A percentile compares a stretch with the other conserved stretches of the same genome.
These are phyloP conservation scores for Capitulum mitella DNA, from an alignment of 2,888 invertebrate genomes.

Conservation along the genomic window DNA sequence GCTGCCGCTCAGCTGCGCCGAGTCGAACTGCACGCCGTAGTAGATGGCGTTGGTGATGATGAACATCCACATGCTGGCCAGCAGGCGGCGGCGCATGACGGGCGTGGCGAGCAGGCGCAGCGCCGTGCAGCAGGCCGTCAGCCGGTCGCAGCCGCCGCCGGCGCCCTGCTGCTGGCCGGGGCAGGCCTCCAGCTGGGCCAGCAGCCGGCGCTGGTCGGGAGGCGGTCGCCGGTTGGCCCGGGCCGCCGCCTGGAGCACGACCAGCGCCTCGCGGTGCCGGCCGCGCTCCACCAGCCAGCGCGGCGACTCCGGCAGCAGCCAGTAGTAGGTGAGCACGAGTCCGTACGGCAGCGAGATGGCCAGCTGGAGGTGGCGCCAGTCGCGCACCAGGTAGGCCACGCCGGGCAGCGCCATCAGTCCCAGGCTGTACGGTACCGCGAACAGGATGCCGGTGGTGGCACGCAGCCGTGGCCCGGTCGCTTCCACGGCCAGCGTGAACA, in stretches of 20 bases:
- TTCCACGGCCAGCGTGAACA: slow-evolving; percentile 30
- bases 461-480: slow-evolving; percentile 30
- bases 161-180: neutral
- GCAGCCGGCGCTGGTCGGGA: neutral
- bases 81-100: neutral
- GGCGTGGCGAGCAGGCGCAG: neutral
- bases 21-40: slow-evolving; percentile 79
- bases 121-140: neutral
- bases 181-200: slow-evolving; percentile 7
- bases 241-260: neutral
- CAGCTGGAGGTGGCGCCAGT: slow-evolving; percentile 61
- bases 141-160: neutral
- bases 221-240: neutral
- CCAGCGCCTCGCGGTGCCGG: neutral
- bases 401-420: slow-evolving; percentile 31
- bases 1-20: slow-evolving; percentile 67
- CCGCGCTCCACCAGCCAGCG: slow-evolving; percentile 67
- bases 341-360: slow-evolving; percentile 57
- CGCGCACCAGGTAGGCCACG: slow-evolving; percentile 57
- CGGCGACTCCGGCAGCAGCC: slow-evolving; percentile 67
- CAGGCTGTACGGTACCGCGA: slow-evolving; percentile 29
- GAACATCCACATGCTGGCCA: neutral
- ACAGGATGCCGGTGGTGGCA: slow-evolving; percentile 30
- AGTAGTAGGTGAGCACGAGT: slow-evolving; percentile 50
- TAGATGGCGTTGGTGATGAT: slow-evolving; percentile 51